These are phyloP conservation scores for Mastomys coucha DNA, from an alignment of 2,113 vertebrate genomes.

Conservation along the genomic window DNA sequence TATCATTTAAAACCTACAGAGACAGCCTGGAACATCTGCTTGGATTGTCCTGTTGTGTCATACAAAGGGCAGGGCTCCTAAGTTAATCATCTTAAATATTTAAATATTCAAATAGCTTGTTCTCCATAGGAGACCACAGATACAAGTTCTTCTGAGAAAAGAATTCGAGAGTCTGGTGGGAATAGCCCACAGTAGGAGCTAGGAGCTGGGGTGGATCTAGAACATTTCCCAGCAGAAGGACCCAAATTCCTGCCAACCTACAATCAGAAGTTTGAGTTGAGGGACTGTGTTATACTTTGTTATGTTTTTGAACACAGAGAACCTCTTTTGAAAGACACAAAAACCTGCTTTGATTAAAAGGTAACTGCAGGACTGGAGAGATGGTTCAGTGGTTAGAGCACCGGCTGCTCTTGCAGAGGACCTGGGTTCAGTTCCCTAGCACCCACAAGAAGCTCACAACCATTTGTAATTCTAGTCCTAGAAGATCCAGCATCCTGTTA, in stretches of 20 bases:
- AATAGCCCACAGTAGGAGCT: fast-evolving
- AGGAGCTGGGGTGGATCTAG: fast-evolving
- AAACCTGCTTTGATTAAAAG: not conserved
- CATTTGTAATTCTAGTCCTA: not conserved
- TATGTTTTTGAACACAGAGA: not conserved
- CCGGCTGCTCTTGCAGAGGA: not conserved
- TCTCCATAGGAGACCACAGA: not conserved
- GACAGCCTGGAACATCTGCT: not conserved
- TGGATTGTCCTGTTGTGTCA: not conserved
- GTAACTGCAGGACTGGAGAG: not conserved
- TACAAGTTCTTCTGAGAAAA: not conserved
- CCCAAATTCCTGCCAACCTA: not conserved
- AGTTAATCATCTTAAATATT: not conserved
- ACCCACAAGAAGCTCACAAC: not conserved
- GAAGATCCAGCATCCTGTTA: too few species aligned
- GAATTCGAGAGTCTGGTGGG: not conserved
- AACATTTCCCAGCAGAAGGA: too few species aligned
- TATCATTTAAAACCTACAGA: not conserved
- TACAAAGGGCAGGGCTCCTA: slow-evolving; percentile 10
- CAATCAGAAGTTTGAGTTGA: not conserved
- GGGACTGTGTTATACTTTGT: not conserved
- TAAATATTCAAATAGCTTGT: not conserved
- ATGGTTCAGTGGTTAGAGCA: not conserved
- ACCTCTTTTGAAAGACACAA: not conserved
- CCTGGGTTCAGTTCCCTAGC: not conserved